Base-by-base conservation (phyloP, 2,888 invertebrate species). In the Heliconius sara region DNA sequence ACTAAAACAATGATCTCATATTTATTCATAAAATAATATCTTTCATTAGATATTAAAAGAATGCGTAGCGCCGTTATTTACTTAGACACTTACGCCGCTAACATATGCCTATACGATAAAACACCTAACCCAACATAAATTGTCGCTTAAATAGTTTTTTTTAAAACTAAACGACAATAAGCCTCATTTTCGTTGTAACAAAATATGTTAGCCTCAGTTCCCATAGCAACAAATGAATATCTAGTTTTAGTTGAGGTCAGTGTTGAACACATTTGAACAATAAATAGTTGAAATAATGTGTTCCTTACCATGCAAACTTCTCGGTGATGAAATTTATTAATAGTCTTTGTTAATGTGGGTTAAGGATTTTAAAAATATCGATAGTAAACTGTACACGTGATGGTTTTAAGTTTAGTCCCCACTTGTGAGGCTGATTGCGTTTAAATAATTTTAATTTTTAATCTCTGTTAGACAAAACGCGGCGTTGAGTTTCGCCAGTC, bases 181-280 rank as follows among this genome's bases (percentile, higher is more conserved):
- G 75, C 27, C 22, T 39, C 43, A 80, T 25, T 52, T 65, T 80
- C 16, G 57, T 43, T 27, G 13, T 47, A n/a, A n/a, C 3, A 47
- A 71, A 12, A 13, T 39, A 27, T n/a, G 27, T 30, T 16, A 39
- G 19, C n/a, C n/a, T 6, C 63, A 43, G 74, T 75, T 77, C 74
- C 74, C 80, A 77, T 80, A 77, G 77, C 77, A 80, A 80, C 80
- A 57, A 72, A 27, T 16, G n/a, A 43, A 66, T 75, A 75, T 78
- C 72, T 80, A 80, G 27, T 72, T 66, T 65, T 80, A 68, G 78
- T 72, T 72, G 81, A 76, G 81, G 80, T 78, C 78, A 75, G 43
- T 71, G 77, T 66, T 78, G 76, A 39, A 74, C 73, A 79, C 76
- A 68, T 75, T 66, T 77, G 47, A 73, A 67, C 66, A 57, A 66